phyloP scores from a whole-genome alignment of 2,113 vertebrate genomes.

The Cacatua alba region DNA sequence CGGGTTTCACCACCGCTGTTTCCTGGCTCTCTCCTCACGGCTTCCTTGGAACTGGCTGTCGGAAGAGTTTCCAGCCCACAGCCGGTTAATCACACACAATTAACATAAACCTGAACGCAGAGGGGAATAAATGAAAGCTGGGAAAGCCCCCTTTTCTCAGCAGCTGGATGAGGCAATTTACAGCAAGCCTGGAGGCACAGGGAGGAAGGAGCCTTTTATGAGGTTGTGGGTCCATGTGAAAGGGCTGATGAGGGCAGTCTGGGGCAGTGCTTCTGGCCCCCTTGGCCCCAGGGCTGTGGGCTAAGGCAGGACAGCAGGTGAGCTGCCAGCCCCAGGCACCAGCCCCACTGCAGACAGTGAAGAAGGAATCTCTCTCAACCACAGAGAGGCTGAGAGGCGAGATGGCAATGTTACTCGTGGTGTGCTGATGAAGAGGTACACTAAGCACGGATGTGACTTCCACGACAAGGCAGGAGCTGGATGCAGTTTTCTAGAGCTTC shows the following conservation, averaged over 20 bases:
- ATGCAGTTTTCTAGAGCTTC: not conserved
- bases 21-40: not conserved
- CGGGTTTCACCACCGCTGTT: rapidly evolving
- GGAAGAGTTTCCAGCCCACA: conserved; percentile 40
- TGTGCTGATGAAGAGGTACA: not conserved
- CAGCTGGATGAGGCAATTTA: conserved; percentile 39
- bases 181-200: not conserved
- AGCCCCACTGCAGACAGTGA: not conserved
- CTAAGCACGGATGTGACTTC: not conserved
- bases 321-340: not conserved
- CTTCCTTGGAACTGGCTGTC: not conserved
- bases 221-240: not conserved
- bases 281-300: not conserved
- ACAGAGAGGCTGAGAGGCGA: rapidly evolving
- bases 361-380: not conserved
- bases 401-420: too few species aligned
- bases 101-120: conserved; percentile 14
- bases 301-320: not conserved
- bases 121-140: conserved; percentile 11
- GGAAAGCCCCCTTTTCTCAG: conserved; percentile 58
- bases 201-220: conserved; percentile 12
- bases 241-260: not conserved
- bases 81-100: not conserved
- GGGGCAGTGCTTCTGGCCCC: not conserved
- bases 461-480: not conserved